phyloP scores from a whole-genome alignment of 2,113 vertebrate species.

The Petromus typicus region DNA sequence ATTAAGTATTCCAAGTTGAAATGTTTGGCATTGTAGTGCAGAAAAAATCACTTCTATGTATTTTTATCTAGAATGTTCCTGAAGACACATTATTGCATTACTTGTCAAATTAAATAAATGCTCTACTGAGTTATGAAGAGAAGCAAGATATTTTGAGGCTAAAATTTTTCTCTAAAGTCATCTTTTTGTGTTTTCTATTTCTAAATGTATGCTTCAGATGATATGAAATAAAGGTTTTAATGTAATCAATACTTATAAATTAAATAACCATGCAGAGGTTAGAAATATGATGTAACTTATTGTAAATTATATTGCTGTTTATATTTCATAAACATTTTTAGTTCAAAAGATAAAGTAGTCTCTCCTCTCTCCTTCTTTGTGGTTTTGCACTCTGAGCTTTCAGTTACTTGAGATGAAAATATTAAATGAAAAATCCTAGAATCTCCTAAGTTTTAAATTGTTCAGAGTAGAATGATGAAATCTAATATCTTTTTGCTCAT shows the following conservation, averaged over 20 bases:
- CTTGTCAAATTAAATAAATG: constrained; percentile 7
- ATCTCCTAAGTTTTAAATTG: neutral
- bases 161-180: neutral
- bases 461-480: neutral
- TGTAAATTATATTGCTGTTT: neutral
- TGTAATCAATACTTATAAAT: constrained; percentile 1
- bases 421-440: neutral
- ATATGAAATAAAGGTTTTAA: constrained; percentile 28
- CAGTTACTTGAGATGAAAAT: neutral
- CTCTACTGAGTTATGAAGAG: neutral
- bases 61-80: neutral
- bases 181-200: neutral
- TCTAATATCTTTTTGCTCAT: neutral
- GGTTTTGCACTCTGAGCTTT: neutral
- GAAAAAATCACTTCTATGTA: neutral
- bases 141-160: neutral
- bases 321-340: neutral
- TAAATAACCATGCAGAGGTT: constrained; percentile 7
- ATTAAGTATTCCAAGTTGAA: neutral
- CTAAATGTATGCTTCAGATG: neutral
- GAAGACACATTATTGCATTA: neutral
- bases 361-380: neutral
- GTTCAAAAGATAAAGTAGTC: neutral
- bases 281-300: neutral
- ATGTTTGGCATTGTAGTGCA: neutral